A percentile compares a stretch with the other conserved stretches of the same genome.
Evolutionary conservation across 2,888 invertebrate genomes (phyloP).

Genomic region (Ormyrus pomaceus): DNA sequence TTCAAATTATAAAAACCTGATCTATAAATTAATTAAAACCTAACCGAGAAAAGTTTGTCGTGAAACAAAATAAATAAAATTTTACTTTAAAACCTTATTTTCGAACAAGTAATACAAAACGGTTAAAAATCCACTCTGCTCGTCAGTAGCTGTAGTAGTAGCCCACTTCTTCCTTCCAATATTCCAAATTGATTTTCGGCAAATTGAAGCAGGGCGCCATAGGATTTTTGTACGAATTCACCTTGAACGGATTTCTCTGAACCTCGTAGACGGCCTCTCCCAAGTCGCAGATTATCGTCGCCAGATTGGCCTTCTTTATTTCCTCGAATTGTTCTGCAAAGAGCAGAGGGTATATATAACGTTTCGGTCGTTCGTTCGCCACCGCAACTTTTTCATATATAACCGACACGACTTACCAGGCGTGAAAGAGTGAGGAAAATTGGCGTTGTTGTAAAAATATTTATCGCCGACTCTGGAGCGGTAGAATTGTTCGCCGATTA

Average conservation of each 20-base stretch:
- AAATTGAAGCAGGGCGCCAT: slow-evolving; percentile 72
- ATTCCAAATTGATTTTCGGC: slow-evolving; percentile 71
- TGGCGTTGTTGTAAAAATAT: slow-evolving; percentile 75
- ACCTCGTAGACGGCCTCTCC: slow-evolving; percentile 71
- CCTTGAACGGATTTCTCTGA: slow-evolving; percentile 78
- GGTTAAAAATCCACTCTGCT: too few species aligned
- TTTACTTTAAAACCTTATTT: too few species aligned
- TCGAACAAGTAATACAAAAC: too few species aligned
- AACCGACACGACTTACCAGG: slow-evolving; percentile 61
- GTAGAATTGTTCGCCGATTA: slow-evolving; percentile 77
- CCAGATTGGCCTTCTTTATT: slow-evolving; percentile 73
- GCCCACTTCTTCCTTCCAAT: slow-evolving; percentile 70
- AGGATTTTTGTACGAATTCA: slow-evolving; percentile 71
- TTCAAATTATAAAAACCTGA: too few species aligned
- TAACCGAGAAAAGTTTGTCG: too few species aligned
- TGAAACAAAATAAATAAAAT: too few species aligned
- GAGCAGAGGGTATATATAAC: neutral
- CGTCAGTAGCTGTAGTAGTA: neutral
- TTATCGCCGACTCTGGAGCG: slow-evolving; percentile 77
- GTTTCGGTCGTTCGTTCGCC: neutral
- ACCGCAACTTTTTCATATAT: too few species aligned
- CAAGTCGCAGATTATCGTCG: slow-evolving; percentile 75
- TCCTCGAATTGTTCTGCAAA: slow-evolving; percentile 62
- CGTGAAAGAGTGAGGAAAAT: slow-evolving; percentile 67
- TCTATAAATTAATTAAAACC: too few species aligned